Evolutionary conservation across 2,113 vertebrate species (phyloP).

Genomic region (Anas platyrhynchos): DNA sequence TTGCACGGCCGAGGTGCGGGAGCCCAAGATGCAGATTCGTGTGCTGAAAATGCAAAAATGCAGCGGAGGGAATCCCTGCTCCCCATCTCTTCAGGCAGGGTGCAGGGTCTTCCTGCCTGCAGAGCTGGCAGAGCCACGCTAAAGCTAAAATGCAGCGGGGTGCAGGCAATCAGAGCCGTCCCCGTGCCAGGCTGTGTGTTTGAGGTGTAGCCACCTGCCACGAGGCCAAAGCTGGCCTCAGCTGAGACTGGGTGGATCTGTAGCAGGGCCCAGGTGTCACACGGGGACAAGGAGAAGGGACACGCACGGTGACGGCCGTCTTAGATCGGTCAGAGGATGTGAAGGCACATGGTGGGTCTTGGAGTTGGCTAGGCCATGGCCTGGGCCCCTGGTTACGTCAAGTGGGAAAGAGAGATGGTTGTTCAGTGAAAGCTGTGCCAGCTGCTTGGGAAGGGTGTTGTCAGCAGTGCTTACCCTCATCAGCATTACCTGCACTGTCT

Average conservation of each 20-base stretch:
- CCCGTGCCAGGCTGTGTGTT: not conserved
- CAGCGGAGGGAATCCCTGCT: not conserved
- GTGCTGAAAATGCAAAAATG: not conserved
- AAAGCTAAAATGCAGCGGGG: not conserved
- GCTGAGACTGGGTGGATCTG: not conserved
- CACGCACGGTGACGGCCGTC: not conserved
- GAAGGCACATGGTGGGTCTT: not conserved
- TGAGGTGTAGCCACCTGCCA: not conserved
- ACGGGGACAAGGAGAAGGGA: not conserved
- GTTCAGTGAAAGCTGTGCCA: not conserved
- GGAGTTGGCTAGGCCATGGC: not conserved
- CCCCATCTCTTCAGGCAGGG: not conserved
- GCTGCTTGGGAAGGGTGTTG: not conserved
- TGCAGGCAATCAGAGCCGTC: not conserved
- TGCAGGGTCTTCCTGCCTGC: not conserved
- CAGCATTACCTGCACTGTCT: not conserved
- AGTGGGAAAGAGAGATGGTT: not conserved
- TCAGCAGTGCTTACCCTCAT: not conserved
- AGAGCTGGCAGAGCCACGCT: not conserved
- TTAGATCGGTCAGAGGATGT: not conserved
- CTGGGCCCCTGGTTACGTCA: accelerated
- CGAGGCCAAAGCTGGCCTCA: not conserved
- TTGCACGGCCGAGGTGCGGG: not conserved
- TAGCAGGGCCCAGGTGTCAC: too few relatives aligned
- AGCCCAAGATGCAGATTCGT: not conserved